Conservation (phyloP, 2,797 vertebrate species). For the Craterocephalus amniculus region DNA sequence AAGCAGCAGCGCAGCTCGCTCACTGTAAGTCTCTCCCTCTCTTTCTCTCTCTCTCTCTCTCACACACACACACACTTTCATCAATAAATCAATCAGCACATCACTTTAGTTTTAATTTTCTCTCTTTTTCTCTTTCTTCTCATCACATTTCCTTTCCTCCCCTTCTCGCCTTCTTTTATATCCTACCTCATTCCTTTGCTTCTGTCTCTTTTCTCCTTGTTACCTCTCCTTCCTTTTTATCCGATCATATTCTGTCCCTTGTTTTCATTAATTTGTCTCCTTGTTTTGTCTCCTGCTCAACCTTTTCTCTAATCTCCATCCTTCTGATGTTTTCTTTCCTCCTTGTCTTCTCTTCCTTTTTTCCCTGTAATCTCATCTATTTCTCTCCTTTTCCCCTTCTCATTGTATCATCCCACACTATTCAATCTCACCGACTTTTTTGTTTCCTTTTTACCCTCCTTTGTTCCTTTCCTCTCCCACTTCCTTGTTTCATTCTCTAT, state of each 20-base stretch:
- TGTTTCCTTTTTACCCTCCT: conserved; percentile 68
- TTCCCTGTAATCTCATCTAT: background rate
- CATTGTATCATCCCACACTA: background rate
- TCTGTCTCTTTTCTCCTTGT: conserved; percentile 67
- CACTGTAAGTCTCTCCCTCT: conserved; percentile 77
- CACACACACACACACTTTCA: no score
- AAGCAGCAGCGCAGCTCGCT: conserved; percentile 90
- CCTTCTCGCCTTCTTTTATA: no score
- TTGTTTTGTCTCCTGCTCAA: no score
- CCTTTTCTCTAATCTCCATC: background rate
- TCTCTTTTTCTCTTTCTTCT: background rate
- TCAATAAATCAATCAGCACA: background rate
- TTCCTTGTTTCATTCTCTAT: conserved; percentile 67
- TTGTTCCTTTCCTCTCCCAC: conserved; percentile 79
- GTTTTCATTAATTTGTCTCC: no score
- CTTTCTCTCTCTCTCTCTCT: background rate
- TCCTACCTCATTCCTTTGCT: background rate
- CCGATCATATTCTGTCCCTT: conserved; percentile 73
- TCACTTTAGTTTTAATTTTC: background rate
- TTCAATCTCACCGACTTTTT: background rate
- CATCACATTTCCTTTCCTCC: conserved; percentile 76
- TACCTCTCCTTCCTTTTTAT: conserved; percentile 88
- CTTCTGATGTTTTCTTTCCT: background rate
- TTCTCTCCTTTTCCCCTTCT: background rate
- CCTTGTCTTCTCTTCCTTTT: background rate